phyloP scores from a whole-genome alignment of 2,113 vertebrate genomes.

The Chauna torquata region DNA sequence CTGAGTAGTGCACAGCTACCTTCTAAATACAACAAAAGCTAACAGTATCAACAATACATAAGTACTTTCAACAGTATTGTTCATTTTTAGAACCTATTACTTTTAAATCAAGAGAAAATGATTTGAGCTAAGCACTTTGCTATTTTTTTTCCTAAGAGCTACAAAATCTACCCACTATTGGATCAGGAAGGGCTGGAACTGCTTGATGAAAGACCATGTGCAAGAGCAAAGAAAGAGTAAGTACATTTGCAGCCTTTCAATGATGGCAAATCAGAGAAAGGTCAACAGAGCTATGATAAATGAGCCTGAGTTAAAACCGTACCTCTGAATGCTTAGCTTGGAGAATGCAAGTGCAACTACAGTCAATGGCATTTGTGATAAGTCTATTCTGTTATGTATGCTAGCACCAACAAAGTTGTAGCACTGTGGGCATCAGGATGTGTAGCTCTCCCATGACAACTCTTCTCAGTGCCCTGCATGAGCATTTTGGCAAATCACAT shows the following conservation, averaged over 20 bases:
- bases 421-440: not conserved
- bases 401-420: not conserved
- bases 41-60: not conserved
- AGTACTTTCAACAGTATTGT: not conserved
- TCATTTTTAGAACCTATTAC: not conserved
- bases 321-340: not conserved
- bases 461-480: not conserved
- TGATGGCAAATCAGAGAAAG: not conserved
- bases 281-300: not conserved
- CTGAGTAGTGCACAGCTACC: not conserved
- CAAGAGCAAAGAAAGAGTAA: not conserved
- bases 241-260: not conserved
- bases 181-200: not conserved
- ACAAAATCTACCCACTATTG: not conserved
- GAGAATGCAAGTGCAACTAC: not conserved
- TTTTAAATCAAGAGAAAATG: not conserved
- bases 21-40: not conserved
- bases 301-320: not conserved
- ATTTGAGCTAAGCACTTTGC: not conserved
- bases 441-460: not conserved
- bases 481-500: not conserved
- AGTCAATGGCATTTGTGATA: not conserved
- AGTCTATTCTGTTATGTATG: not conserved
- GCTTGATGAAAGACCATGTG: not conserved
- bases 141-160: not conserved